Conservation (phyloP, 1,140 invertebrate species). For the Venturia canescens region DNA sequence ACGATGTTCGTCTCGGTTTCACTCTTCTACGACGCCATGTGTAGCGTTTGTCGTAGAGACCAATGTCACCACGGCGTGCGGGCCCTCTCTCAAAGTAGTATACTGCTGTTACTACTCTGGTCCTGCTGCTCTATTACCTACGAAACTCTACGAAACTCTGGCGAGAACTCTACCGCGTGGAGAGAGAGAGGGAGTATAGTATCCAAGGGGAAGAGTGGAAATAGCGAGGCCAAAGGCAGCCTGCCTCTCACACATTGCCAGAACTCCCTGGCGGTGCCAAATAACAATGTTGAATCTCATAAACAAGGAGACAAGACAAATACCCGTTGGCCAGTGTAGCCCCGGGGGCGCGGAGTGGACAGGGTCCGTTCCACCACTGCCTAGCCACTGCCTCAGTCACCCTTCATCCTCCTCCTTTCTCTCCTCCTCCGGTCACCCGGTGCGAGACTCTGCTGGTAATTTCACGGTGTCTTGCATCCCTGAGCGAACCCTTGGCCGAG, state of each 20-base stretch:
- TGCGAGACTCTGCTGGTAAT: conserved; percentile 77
- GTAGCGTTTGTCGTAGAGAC: conserved; percentile 19
- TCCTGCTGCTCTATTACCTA: conserved; percentile 23
- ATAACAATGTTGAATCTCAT: conserved; percentile 79
- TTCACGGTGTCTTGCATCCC: conserved; percentile 78
- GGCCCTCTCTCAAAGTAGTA: conserved; percentile 38
- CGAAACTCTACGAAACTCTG: conserved; percentile 38
- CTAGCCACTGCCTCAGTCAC: conserved; percentile 44
- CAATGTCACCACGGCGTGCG: conserved; percentile 32
- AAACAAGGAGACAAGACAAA: conserved; percentile 79
- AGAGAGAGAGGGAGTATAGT: not conserved
- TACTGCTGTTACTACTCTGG: conserved; percentile 23
- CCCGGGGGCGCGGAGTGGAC: conserved; percentile 73
- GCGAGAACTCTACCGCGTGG: conserved; percentile 11
- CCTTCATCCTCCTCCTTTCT: conserved; percentile 34
- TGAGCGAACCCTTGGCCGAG: conserved; percentile 69
- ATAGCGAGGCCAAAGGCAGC: conserved; percentile 22
- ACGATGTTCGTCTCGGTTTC: conserved; percentile 9
- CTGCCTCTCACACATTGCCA: conserved; percentile 46
- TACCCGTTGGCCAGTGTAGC: conserved; percentile 72
- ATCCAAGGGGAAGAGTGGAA: conserved; percentile 23
- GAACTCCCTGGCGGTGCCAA: conserved; percentile 76
- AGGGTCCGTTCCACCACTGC: conserved; percentile 75
- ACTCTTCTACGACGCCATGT: conserved; percentile 1
- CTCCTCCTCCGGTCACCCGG: conserved; percentile 60